phyloP scores from a whole-genome alignment of 2,888 invertebrate genomes.

The Isoperla grammatica region DNA sequence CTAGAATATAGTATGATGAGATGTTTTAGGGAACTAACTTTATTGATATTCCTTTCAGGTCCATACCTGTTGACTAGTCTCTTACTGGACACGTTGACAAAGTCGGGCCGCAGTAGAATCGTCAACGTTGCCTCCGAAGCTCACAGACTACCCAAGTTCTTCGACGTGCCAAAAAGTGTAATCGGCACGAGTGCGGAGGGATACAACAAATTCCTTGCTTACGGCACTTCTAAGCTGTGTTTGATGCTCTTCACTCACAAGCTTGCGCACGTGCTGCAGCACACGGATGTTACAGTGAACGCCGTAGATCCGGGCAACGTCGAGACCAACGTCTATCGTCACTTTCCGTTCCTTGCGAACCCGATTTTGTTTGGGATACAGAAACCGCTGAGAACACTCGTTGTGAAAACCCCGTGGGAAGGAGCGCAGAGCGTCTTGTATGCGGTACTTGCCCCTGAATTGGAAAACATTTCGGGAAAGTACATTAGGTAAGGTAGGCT shows the following conservation, averaged over 20 bases:
- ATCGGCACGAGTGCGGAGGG: neutral
- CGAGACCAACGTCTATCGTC: constrained; percentile 43
- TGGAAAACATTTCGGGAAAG: constrained; percentile 7
- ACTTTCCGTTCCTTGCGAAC: constrained; percentile 41
- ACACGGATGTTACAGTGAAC: constrained; percentile 42
- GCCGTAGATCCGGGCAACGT: constrained; percentile 46
- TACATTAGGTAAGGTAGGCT: constrained; percentile 20
- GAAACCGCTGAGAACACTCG: constrained; percentile 41
- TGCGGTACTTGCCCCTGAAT: constrained; percentile 39
- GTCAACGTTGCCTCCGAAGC: constrained; percentile 47
- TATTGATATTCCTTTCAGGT: too few species aligned
- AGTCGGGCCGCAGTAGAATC: constrained; percentile 43
- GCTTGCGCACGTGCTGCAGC: constrained; percentile 40
- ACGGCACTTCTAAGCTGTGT: constrained; percentile 43
- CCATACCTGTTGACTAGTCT: constrained; percentile 46
- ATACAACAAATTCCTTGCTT: constrained; percentile 39
- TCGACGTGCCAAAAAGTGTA: constrained; percentile 23
- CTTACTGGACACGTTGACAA: constrained; percentile 43
- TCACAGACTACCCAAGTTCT: constrained; percentile 37
- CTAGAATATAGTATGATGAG: too few species aligned
- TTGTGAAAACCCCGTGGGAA: constrained; percentile 43
- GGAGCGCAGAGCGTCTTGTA: constrained; percentile 45
- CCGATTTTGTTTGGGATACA: constrained; percentile 41
- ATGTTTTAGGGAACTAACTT: too few species aligned
- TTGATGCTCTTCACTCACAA: constrained; percentile 41